These are phyloP conservation scores for Fopius arisanus DNA, from an alignment of 1,140 invertebrate genomes.

Conservation along the genomic window DNA sequence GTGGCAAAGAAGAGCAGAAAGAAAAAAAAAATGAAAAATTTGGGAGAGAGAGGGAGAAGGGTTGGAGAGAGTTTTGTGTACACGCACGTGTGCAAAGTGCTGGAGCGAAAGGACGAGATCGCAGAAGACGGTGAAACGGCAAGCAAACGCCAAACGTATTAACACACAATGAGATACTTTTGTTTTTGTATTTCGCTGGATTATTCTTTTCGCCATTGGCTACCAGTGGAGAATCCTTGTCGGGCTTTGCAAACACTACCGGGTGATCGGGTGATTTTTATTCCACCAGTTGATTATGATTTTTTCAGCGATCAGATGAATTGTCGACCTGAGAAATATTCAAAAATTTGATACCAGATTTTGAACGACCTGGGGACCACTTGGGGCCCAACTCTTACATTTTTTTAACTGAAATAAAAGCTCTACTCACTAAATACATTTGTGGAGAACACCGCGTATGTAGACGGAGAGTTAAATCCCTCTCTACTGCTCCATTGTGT, in stretches of 20 bases:
- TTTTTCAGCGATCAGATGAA: background rate
- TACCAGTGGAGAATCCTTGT: background rate
- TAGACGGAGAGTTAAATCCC: conserved; percentile 11
- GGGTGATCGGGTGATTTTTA: conserved; percentile 41
- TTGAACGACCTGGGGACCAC: no score
- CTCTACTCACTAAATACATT: conserved; percentile 10
- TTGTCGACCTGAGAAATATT: background rate
- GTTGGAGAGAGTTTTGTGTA: background rate
- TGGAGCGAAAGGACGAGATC: background rate
- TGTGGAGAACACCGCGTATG: conserved; percentile 50
- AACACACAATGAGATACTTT: conserved; percentile 68
- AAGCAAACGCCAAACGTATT: conserved; percentile 52
- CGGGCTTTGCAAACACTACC: conserved; percentile 32
- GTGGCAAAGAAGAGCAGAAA: background rate
- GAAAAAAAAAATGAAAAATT: background rate
- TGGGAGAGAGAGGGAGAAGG: background rate
- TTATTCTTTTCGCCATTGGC: conserved; percentile 48
- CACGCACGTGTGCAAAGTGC: conserved; percentile 15
- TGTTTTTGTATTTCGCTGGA: conserved; percentile 54
- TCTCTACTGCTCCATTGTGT: conserved; percentile 56
- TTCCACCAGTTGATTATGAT: background rate
- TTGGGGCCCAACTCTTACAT: background rate
- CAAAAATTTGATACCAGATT: background rate
- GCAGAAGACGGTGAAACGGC: conserved; percentile 34
- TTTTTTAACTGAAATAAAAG: background rate